These are phyloP conservation scores for Lepidiolamprologus cunningtoni DNA, from an alignment of 2,113 vertebrate species.

Conservation along the genomic window DNA sequence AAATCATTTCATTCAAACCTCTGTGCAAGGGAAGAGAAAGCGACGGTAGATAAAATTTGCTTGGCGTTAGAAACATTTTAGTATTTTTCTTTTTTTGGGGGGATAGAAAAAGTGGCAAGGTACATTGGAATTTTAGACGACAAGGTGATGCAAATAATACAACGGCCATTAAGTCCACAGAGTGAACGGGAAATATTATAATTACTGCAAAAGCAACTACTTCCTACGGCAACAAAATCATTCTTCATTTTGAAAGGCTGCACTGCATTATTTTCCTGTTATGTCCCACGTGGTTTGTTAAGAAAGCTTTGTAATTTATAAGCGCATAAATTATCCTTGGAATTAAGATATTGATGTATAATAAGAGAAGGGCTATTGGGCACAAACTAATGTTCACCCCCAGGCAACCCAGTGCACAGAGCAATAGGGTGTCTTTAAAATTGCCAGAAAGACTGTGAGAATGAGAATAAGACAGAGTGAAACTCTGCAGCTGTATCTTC, in stretches of 20 bases:
- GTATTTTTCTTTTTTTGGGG: slow-evolving; percentile 3
- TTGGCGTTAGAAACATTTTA: slow-evolving; percentile 5
- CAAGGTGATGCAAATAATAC: not conserved
- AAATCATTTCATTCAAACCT: slow-evolving; percentile 42
- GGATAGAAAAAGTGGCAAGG: not conserved
- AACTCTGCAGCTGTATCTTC: not conserved
- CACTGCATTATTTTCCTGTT: slow-evolving; percentile 27
- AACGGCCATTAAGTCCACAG: not conserved
- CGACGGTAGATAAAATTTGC: slow-evolving; percentile 22
- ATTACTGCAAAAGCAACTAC: slow-evolving; percentile 20
- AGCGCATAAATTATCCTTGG: slow-evolving; percentile 67
- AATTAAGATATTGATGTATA: slow-evolving; percentile 70
- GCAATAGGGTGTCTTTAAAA: slow-evolving; percentile 31
- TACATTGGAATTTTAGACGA: not conserved
- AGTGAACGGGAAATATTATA: slow-evolving; percentile 1
- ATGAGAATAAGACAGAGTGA: not conserved
- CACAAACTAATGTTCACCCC: slow-evolving; percentile 48
- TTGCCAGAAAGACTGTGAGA: not conserved
- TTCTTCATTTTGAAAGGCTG: slow-evolving; percentile 27
- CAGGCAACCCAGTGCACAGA: slow-evolving; percentile 45
- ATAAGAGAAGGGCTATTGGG: slow-evolving; percentile 61
- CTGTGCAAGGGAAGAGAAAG: not conserved
- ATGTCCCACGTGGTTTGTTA: slow-evolving; percentile 51
- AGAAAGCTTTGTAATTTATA: slow-evolving; percentile 67
- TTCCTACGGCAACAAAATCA: not conserved